Percentiles rank a stretch among this genome's conserved stretches.
Conservation (phyloP, 64 coral and sea anemone genomes). For the Pachyseris speciosa region DNA sequence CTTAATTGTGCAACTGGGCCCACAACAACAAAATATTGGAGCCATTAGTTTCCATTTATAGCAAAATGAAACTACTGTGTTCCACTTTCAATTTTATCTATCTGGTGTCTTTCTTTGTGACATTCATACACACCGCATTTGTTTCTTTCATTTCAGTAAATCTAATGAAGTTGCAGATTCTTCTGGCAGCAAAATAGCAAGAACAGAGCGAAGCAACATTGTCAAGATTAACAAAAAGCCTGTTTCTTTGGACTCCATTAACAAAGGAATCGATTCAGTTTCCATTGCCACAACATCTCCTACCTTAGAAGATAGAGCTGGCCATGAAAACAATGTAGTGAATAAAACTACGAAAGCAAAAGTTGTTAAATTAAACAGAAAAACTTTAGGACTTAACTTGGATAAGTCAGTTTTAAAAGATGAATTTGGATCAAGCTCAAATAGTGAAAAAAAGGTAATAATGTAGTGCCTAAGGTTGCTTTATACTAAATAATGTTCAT, state of each 20-base stretch:
- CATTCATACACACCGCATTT: too few relatives aligned
- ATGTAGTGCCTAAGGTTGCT: too few relatives aligned
- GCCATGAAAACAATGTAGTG: neutral
- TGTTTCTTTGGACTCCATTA: neutral
- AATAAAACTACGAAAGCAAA: conserved; percentile 33
- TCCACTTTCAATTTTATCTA: neutral
- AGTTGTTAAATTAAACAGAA: conserved; percentile 60
- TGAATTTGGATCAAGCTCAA: neutral
- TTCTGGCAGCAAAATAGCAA: conserved; percentile 16
- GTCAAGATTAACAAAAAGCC: conserved; percentile 2
- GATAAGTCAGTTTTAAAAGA: neutral
- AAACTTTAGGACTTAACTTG: conserved; percentile 30
- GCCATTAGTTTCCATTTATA: too few relatives aligned
- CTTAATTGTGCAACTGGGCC: too few relatives aligned
- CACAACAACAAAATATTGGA: too few relatives aligned
- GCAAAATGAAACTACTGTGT: too few relatives aligned
- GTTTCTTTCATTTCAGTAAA: conserved; percentile 8
- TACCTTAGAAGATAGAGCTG: neutral
- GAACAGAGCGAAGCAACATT: neutral
- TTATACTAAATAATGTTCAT: too few relatives aligned
- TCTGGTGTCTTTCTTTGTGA: neutral
- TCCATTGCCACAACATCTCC: conserved; percentile 7
- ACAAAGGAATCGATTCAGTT: neutral
- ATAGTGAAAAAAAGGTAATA: neutral
- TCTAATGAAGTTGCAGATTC: neutral